phyloP scores from a whole-genome alignment of 1,140 invertebrate species.

The Plectus sambesii region DNA sequence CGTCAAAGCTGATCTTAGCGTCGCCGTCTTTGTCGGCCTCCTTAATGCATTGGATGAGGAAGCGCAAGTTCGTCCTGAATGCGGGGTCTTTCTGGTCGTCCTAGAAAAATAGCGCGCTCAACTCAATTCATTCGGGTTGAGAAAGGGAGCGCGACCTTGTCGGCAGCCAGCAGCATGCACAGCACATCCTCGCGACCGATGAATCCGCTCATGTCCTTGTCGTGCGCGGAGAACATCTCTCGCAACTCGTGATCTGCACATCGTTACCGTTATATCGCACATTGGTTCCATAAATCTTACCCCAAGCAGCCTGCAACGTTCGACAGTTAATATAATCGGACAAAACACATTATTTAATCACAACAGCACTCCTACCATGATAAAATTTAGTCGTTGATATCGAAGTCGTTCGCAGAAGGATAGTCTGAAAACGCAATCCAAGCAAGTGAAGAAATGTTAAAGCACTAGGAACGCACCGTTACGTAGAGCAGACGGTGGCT shows the following conservation, averaged over 20 bases:
- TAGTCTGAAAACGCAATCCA: too few relatives aligned
- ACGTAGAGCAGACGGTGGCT: too few relatives aligned
- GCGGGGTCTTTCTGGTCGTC: constrained; percentile 41
- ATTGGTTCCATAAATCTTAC: constrained; percentile 16
- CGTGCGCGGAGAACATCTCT: constrained; percentile 38
- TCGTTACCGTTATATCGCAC: not conserved
- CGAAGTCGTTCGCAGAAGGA: too few relatives aligned
- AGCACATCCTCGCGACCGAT: constrained; percentile 34
- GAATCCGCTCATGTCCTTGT: constrained; percentile 38
- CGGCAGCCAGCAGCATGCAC: constrained; percentile 32
- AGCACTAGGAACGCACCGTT: too few relatives aligned
- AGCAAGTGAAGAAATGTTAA: too few relatives aligned
- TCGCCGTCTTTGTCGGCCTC: constrained; percentile 45
- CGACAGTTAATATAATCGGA: too few relatives aligned
- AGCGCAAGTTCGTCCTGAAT: constrained; percentile 42
- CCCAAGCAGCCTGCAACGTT: constrained; percentile 32
- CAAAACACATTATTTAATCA: not conserved
- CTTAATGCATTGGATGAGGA: constrained; percentile 41
- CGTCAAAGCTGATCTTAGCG: constrained; percentile 45
- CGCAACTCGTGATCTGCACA: constrained; percentile 35
- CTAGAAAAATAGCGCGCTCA: constrained; percentile 10
- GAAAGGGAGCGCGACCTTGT: constrained; percentile 22
- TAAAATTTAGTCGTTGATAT: too few relatives aligned
- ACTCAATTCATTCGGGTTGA: constrained; percentile 7
- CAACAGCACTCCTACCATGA: constrained; percentile 7